Evolutionary conservation across 2,797 vertebrate genomes (phyloP).

Genomic region (Philypnodon macrostomus): DNA sequence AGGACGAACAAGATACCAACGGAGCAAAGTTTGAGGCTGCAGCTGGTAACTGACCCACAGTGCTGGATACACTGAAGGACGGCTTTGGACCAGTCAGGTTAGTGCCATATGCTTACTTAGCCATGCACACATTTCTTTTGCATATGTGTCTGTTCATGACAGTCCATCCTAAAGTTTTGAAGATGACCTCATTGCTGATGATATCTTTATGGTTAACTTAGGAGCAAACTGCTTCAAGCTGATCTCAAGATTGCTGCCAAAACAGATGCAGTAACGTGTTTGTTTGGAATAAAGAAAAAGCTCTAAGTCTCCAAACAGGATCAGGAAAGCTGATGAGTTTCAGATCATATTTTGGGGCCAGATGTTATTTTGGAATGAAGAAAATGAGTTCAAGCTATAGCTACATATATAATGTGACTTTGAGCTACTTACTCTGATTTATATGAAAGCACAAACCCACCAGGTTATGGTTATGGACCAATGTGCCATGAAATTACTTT

Average conservation of each 20-base stretch:
- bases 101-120: slow-evolving; percentile 32
- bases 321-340: not conserved
- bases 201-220: slow-evolving; percentile 5
- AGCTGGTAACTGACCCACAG: slow-evolving; percentile 9
- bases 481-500: slow-evolving; percentile 50
- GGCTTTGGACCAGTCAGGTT: slow-evolving; percentile 41
- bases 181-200: slow-evolving; percentile 9
- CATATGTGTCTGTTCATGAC: no score
- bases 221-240: slow-evolving; percentile 22
- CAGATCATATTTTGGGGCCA: not conserved
- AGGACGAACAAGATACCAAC: slow-evolving; percentile 19
- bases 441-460: slow-evolving; percentile 26
- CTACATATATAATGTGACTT: not conserved
- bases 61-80: slow-evolving; percentile 9
- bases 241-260: slow-evolving; percentile 14
- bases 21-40: slow-evolving; percentile 64
- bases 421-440: slow-evolving; percentile 30
- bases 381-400: slow-evolving; percentile 1
- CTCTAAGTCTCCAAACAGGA: no score
- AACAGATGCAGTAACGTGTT: slow-evolving; percentile 12
- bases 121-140: no score
- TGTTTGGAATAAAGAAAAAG: slow-evolving; percentile 15
- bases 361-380: not conserved
- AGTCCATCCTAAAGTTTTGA: slow-evolving; percentile 2
- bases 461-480: slow-evolving; percentile 28